Evolutionary conservation across 2,113 vertebrate species (phyloP).

Genomic region (Cyanocitta stelleri): DNA sequence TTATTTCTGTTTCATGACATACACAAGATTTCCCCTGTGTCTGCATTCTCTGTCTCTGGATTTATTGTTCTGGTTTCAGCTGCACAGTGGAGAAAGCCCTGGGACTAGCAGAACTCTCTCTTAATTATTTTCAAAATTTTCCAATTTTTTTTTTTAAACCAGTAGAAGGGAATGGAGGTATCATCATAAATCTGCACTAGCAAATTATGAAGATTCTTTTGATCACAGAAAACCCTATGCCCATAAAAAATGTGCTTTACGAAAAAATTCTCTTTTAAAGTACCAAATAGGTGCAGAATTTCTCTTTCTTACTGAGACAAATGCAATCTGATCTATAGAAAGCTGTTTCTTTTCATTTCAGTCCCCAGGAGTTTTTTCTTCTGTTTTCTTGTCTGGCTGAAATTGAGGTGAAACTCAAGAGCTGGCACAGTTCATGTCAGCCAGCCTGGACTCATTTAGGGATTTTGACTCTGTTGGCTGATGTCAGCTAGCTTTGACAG

Average conservation of each 20-base stretch:
- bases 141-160: neutral
- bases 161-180: neutral
- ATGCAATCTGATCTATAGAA: rapidly evolving
- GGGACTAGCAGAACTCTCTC: neutral
- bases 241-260: neutral
- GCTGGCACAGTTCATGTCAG: neutral
- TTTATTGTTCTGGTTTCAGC: neutral
- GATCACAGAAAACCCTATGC: neutral
- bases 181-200: neutral
- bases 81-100: neutral
- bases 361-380: neutral
- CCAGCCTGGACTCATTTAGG: neutral
- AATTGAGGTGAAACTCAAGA: neutral
- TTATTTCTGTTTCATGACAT: neutral
- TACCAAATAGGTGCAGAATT: neutral
- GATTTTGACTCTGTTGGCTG: neutral
- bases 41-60: neutral
- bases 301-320: neutral
- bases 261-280: neutral
- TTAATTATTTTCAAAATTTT: neutral
- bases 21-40: neutral
- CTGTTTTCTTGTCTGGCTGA: neutral
- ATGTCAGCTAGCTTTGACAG: neutral
- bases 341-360: neutral
- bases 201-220: neutral